Evolutionary conservation across 1,140 invertebrate genomes (phyloP), one percentile per base, ranked within the genome.

Genomic region (Latrodectus geometricus): DNA sequence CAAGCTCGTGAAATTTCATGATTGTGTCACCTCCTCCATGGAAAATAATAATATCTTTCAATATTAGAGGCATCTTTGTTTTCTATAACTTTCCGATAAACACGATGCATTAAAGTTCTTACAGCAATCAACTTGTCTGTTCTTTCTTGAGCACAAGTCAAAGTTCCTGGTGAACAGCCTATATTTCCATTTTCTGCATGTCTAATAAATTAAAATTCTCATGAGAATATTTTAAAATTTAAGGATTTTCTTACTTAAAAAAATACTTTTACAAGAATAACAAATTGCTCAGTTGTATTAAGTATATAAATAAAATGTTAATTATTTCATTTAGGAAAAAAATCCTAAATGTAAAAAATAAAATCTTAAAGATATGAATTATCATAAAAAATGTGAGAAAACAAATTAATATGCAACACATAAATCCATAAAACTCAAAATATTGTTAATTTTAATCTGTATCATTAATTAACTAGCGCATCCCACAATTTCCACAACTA

Each of bases 21-120:
- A 61, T 76, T 5, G 50, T 85, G 83, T 85, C 83, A 85, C 9
- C 73, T 76, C 4, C 83, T 48, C 83, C 83, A 85, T 12, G 83
- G 74, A 50, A 85, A 85, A 49, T 85, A 85, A 21, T 73, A 76
- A 9, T 61, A 77, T 17, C 68, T 68, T 12, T 76, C 83, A 73
- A 23, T 17, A 75, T 75, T 66, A 15, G 35, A 75, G 75, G 50
- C 48, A 56, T 85, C 83, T 70, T 77, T 85, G 68, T 61, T 69
- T 66, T 85, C 83, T 3, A 85, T 85, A 0, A 49, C 74, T 77
- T 85, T 85, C 4, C 83, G 52, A 72, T 85, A 85, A 17, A 48
- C 74, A 5, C 61, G 52, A n/a, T 77, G 73, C n/a, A 85, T 70
- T 77, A 85, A 56, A 69, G 50, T 76, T 20, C 74, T 56, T 15